Conservation (phyloP, 2,113 vertebrate species). For the Megatriorchis doriae region DNA sequence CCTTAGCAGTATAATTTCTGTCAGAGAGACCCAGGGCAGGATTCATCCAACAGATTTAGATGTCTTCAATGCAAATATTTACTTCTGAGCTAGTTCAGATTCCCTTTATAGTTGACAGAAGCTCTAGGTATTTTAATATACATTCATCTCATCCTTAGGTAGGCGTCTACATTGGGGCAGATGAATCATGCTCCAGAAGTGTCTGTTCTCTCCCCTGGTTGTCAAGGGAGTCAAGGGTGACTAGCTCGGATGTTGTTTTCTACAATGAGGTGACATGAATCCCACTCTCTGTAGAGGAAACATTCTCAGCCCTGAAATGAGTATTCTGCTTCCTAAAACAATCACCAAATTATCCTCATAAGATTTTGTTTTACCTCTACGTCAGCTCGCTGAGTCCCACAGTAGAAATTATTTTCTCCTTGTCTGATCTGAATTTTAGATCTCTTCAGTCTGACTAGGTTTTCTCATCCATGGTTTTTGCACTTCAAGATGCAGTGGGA, state of each 20-base stretch:
- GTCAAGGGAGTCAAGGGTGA: neutral
- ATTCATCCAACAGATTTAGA: neutral
- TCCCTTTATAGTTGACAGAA: neutral
- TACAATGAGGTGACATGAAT: neutral
- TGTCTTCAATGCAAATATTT: slow-evolving; percentile 25
- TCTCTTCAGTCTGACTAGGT: neutral
- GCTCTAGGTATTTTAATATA: neutral
- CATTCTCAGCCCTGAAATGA: neutral
- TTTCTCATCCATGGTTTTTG: neutral
- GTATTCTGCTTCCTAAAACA: neutral
- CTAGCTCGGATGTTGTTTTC: neutral
- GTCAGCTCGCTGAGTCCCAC: neutral
- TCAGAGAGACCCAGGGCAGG: neutral
- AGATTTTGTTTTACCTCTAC: neutral
- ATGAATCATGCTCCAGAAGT: neutral
- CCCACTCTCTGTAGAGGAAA: neutral
- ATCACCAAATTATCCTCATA: neutral
- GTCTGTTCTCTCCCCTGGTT: neutral
- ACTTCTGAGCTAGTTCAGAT: neutral
- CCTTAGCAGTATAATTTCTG: neutral
- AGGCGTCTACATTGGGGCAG: neutral
- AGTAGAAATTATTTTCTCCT: neutral
- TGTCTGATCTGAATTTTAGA: neutral
- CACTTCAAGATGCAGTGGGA: neutral
- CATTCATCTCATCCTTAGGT: neutral